Conservation (phyloP, 2,113 vertebrate genomes). For the Apaloderma vittatum region DNA sequence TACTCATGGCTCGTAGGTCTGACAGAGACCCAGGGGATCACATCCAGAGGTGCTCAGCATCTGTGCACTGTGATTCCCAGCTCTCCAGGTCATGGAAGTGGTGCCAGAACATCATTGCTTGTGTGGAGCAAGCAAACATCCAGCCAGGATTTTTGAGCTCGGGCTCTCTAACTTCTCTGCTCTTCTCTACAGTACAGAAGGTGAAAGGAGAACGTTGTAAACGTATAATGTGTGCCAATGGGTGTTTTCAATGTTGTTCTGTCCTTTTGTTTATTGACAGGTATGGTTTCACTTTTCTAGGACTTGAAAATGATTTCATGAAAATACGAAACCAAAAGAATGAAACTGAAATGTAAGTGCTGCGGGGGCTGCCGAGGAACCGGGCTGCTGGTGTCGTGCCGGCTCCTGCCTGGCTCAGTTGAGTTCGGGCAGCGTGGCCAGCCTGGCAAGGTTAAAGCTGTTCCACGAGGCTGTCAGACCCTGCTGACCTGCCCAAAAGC, state of each 20-base stretch:
- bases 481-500: neutral
- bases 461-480: neutral
- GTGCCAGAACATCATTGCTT: neutral
- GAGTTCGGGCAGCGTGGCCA: neutral
- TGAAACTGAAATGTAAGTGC: slow-evolving; percentile 91
- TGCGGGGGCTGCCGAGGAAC: neutral
- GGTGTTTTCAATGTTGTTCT: slow-evolving; percentile 63
- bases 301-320: slow-evolving; percentile 88
- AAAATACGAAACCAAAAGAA: slow-evolving; percentile 91
- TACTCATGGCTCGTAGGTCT: neutral
- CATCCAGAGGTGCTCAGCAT: neutral
- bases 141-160: neutral
- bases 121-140: neutral
- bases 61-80: neutral
- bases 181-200: neutral
- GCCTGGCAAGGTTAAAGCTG: neutral
- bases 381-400: neutral
- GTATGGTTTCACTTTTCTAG: slow-evolving; percentile 96
- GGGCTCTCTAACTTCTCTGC: fast-evolving
- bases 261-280: slow-evolving; percentile 84
- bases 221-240: neutral
- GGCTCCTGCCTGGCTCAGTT: fast-evolving
- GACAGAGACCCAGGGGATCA: neutral
- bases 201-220: neutral
- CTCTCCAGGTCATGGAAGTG: neutral